These are phyloP conservation scores for Tortricodes alternella DNA, from an alignment of 2,888 invertebrate species.

Conservation along the genomic window DNA sequence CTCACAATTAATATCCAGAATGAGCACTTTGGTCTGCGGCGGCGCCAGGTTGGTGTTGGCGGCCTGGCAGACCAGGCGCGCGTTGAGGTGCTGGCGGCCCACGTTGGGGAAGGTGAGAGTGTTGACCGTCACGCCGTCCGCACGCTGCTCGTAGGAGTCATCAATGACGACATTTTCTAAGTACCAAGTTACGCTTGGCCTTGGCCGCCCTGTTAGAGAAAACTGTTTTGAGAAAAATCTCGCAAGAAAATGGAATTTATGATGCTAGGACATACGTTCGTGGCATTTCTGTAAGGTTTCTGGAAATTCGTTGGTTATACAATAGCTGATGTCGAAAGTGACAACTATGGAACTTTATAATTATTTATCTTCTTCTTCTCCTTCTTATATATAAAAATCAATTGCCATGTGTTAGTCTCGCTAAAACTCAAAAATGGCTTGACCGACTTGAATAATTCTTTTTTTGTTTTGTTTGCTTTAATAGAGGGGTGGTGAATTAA, in stretches of 20 bases:
- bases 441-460: too few species aligned
- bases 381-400: too few species aligned
- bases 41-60: conserved; percentile 92
- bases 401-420: too few species aligned
- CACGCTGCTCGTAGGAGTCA: conserved; percentile 88
- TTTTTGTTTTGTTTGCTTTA: too few species aligned
- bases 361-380: too few species aligned
- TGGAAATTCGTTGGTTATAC: too few species aligned
- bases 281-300: neutral
- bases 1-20: conserved; percentile 94
- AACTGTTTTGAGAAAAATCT: neutral
- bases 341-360: too few species aligned
- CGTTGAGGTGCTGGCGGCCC: conserved; percentile 91
- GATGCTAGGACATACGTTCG: too few species aligned
- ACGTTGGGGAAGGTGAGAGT: conserved; percentile 90
- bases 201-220: conserved; percentile 85
- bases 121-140: conserved; percentile 89
- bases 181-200: conserved; percentile 92
- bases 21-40: conserved; percentile 89
- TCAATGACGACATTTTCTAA: conserved; percentile 92
- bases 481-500: too few species aligned
- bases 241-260: too few species aligned
- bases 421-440: too few species aligned
- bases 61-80: conserved; percentile 93
- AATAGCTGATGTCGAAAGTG: too few species aligned